Base-by-base conservation (phyloP, 2,113 vertebrate species). In the Peucedramus taeniatus region DNA sequence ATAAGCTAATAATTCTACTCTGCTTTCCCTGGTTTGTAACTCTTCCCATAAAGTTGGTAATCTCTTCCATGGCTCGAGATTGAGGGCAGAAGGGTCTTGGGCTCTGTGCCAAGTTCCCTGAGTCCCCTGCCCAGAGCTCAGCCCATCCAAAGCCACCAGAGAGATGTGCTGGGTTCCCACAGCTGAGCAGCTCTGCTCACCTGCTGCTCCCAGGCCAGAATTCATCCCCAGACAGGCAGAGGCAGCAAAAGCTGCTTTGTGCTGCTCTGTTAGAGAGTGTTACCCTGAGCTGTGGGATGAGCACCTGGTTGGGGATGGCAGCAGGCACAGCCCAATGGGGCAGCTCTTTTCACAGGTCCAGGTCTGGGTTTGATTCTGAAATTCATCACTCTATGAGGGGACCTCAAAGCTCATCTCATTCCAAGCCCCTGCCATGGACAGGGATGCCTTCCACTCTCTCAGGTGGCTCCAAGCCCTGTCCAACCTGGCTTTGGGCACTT, bases 391-490 rank as follows among this genome's bases (percentile, higher is more conserved):
- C 53, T 4, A 0, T 37, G 47, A 68, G 61, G 11, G 30, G 35
- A 49, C 1, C 54, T 83, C 37, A 49, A 33, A 42, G 11, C 5
- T 15, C 30, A 35, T 54, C 30, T 22, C 18, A 30, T 28, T 69
- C 61, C 54, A 68, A 24, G 1, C 13, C 35, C 15, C 28, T 51
- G 53, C 9, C 53, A 28, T 22, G 49, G 10, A 4, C 35, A 80
- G 12, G 47, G 30, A 30, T 26, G 22, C 9, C 21, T 69, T 1
- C 39, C 47, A 15, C 31, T 16, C 0, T 8, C 9, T 22, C 45
- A 68, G 20, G n/a, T 0, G 3, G 45, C 69, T 75, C 54, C 39
- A 2, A 82, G 9, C 13, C 14, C n/a, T 0, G 0, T 40, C 61
- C 78, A 76, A 0, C n/a, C 54, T 11, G 47, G 8, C 40, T 17